A percentile compares a stretch with the other conserved stretches of the same genome.
phyloP scores from a whole-genome alignment of 2,797 vertebrate species.

The Sebastes steindachneri region DNA sequence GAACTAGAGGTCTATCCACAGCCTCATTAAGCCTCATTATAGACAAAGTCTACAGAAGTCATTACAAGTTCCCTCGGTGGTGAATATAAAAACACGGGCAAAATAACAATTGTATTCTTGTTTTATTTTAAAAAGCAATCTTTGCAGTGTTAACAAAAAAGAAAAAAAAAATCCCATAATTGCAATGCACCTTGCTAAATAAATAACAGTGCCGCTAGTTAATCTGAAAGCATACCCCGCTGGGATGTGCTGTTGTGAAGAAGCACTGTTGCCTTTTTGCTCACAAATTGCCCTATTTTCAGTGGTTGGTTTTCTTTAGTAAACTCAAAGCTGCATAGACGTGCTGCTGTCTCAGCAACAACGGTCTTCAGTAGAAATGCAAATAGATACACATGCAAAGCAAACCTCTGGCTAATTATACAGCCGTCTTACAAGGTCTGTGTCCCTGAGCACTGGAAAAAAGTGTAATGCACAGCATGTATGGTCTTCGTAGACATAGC shows the following conservation, averaged over 20 bases:
- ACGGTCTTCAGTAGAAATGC: conserved; percentile 79
- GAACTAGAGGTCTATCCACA: not conserved
- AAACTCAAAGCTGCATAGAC: conserved; percentile 72
- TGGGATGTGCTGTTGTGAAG: conserved; percentile 71
- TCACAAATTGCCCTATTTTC: conserved; percentile 88
- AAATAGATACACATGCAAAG: conserved; percentile 85
- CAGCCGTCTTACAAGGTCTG: conserved; percentile 71
- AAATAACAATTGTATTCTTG: conserved; percentile 49
- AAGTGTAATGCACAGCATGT: conserved; percentile 67
- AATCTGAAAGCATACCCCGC: conserved; percentile 66
- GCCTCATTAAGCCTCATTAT: conserved; percentile 24
- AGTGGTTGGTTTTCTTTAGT: conserved; percentile 75
- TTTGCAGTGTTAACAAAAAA: conserved; percentile 79
- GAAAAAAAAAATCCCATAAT: conserved; percentile 64
- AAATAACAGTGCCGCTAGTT: conserved; percentile 74
- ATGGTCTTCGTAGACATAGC: conserved; percentile 51
- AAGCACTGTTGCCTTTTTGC: conserved; percentile 81
- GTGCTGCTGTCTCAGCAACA: conserved; percentile 83
- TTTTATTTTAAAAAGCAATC: conserved; percentile 78
- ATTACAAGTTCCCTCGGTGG: conserved; percentile 47
- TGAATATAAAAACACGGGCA: conserved; percentile 47
- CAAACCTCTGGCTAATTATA: conserved; percentile 84
- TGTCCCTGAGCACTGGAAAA: conserved; percentile 77
- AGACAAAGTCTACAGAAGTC: conserved; percentile 39
- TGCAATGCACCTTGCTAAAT: conserved; percentile 70